Base-by-base conservation (phyloP, 2,113 vertebrate genomes). In the Plecotus auritus region DNA sequence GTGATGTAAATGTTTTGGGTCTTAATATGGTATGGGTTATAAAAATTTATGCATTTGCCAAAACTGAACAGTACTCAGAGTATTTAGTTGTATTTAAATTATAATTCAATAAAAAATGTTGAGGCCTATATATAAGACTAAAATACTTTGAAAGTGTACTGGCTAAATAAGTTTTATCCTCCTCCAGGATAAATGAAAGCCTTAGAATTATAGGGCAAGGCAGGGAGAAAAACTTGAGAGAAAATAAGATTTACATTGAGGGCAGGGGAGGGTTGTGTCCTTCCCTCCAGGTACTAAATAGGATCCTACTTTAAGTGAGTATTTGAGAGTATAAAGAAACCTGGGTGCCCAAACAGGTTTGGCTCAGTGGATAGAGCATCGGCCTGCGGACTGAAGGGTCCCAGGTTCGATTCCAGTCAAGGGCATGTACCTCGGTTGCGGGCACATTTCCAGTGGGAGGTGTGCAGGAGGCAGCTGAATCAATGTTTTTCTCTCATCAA, bases 21-120 rank as follows among this genome's bases (percentile, higher is more conserved):
- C 42, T 83, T 87, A 54, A 64, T 73, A 66, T 3, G 8, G 35
- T 56, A 40, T n/a, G 40, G 3, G 45, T 83, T 83, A 56, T 32
- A 70, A 17, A 87, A 76, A 59, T 69, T 28, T 59, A 61, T 42
- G 28, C 12, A 76, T 91, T 82, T 87, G 18, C 87, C 74, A 93
- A 90, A 95, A 47, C 42, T 85, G 32, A 78, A 56, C 30, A 78
- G 35, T 78, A 86, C 35, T 56, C 18, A 81, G 59, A 90, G 9
- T 59, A 78, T 91, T 91, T 83, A 88, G 35, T 18, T 76, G 2
- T 64, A 70, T 70, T 87, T 72, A 85, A 85, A 89, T 47, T 95
- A 30, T 35, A 93, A 18, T 26, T 89, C 42, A 85, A 32, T 64
- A n/a, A 42, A 45, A 91, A 93, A 72, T 47, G 5, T 59, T 70